Conservation (phyloP, 64 coral and sea anemone species). For the Montipora sp. region DNA sequence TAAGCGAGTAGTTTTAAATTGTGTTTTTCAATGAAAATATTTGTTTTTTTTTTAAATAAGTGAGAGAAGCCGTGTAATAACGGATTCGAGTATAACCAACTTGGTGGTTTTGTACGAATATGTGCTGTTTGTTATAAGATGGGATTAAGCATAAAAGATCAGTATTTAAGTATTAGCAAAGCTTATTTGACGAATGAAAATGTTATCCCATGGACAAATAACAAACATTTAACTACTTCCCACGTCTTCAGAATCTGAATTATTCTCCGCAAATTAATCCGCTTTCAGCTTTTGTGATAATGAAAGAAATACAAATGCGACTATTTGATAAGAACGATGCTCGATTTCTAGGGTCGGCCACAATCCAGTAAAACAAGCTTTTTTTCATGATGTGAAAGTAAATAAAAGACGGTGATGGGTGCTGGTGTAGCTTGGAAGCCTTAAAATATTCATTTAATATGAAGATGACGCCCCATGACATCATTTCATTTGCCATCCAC, state of each 20-base stretch:
- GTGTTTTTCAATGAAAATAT: background rate
- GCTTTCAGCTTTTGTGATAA: background rate
- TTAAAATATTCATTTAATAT: conserved; percentile 49
- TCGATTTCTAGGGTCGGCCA: background rate
- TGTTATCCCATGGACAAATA: background rate
- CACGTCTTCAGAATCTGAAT: background rate
- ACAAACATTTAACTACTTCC: background rate
- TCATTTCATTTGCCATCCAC: background rate
- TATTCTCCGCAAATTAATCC: conserved; percentile 12
- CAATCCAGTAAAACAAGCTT: background rate
- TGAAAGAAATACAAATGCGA: background rate
- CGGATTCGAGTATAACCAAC: background rate
- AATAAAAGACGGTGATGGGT: background rate
- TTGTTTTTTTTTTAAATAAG: background rate
- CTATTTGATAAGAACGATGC: background rate
- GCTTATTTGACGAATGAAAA: background rate
- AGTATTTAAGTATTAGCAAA: background rate
- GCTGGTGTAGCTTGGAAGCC: background rate
- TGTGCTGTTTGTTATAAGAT: background rate
- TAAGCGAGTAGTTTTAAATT: background rate
- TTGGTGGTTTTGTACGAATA: background rate
- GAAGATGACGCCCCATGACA: background rate
- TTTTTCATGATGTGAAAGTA: background rate
- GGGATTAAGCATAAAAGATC: background rate
- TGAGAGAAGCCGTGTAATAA: background rate